Evolutionary conservation across 2,113 vertebrate species (phyloP).

Genomic region (Crocuta crocuta): DNA sequence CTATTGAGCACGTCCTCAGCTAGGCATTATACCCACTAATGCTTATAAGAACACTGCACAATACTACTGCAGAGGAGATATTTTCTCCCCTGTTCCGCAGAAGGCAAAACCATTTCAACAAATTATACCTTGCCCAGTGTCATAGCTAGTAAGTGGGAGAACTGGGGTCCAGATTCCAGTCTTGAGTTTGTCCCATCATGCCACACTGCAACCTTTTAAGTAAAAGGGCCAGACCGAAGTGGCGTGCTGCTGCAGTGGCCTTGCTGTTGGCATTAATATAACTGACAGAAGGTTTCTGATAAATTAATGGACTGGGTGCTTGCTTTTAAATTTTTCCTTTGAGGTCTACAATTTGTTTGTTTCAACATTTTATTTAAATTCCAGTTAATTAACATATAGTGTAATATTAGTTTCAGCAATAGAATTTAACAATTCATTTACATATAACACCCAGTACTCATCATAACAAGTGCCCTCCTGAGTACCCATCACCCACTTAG

Average conservation of each 20-base stretch:
- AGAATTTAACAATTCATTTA: too few relatives aligned
- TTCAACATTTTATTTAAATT: too few relatives aligned
- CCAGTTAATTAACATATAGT: too few relatives aligned
- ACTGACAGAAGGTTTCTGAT: not conserved
- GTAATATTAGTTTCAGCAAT: too few relatives aligned
- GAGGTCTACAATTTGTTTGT: not conserved
- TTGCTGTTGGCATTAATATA: not conserved
- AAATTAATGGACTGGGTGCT: not conserved
- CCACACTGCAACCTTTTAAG: not conserved
- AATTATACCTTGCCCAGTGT: not conserved
- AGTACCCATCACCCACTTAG: too few relatives aligned
- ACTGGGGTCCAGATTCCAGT: not conserved
- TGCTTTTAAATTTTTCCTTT: conserved; percentile 39
- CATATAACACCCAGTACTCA: too few relatives aligned
- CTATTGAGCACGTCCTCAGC: not conserved
- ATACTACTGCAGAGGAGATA: too few relatives aligned
- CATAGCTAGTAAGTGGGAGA: not conserved
- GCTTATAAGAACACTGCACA: not conserved
- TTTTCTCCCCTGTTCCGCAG: not conserved
- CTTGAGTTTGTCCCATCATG: not conserved
- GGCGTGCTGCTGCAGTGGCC: not conserved
- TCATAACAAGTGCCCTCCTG: too few relatives aligned
- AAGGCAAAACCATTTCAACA: not conserved
- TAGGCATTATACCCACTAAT: not conserved
- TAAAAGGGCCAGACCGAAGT: not conserved